Percentiles rank a stretch among this genome's conserved stretches.
Evolutionary conservation across 2,888 invertebrate genomes (phyloP).

Genomic region (Drosophila mimetica): DNA sequence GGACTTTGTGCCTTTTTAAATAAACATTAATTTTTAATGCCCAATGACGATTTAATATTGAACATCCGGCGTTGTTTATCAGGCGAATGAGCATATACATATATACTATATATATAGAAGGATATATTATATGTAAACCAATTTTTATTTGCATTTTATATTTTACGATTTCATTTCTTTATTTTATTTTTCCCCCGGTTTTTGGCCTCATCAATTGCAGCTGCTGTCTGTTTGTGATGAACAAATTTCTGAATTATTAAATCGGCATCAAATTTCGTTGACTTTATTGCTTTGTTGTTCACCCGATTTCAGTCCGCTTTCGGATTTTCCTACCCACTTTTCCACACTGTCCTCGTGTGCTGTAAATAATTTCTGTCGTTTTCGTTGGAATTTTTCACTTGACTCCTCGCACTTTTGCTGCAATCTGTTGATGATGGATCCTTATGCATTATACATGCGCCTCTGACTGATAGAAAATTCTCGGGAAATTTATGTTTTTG

Average conservation of each 20-base stretch:
- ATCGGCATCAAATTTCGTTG: slow-evolving; percentile 55
- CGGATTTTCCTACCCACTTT: not conserved
- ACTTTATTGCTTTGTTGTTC: slow-evolving; percentile 46
- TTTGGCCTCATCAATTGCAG: slow-evolving; percentile 68
- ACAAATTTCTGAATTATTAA: slow-evolving; percentile 66
- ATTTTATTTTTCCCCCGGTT: slow-evolving; percentile 17
- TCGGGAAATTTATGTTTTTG: slow-evolving; percentile 25
- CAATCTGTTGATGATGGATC: slow-evolving; percentile 43
- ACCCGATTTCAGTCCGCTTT: slow-evolving; percentile 17
- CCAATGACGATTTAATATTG: slow-evolving; percentile 50
- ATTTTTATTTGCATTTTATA: slow-evolving; percentile 42
- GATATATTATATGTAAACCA: slow-evolving; percentile 28
- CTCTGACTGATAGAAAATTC: slow-evolving; percentile 42
- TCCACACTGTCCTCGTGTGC: slow-evolving; percentile 1
- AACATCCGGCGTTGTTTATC: slow-evolving; percentile 52
- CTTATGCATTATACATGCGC: slow-evolving; percentile 43
- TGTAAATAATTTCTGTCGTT: slow-evolving; percentile 52
- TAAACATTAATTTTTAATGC: slow-evolving; percentile 70
- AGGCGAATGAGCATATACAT: slow-evolving; percentile 5
- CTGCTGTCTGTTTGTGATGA: slow-evolving; percentile 62
- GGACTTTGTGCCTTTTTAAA: slow-evolving; percentile 61
- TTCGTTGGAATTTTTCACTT: slow-evolving; percentile 45
- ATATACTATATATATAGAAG: slow-evolving; percentile 3
- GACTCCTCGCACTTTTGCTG: slow-evolving; percentile 43
- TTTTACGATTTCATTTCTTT: slow-evolving; percentile 39